These are phyloP conservation scores for Epinotia ramella DNA, from an alignment of 2,888 invertebrate species.

Conservation along the genomic window DNA sequence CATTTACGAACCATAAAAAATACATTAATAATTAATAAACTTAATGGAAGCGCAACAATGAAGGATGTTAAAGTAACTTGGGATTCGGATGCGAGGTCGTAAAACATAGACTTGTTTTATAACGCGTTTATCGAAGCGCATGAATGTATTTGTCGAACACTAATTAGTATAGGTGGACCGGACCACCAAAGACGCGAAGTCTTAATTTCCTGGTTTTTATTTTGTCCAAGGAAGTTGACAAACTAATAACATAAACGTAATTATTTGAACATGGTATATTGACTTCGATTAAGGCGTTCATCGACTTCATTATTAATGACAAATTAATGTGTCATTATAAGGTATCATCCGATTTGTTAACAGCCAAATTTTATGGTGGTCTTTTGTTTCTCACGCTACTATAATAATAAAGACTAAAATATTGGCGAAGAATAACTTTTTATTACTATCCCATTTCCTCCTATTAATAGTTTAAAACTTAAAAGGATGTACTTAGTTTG, in stretches of 20 bases:
- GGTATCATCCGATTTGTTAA: constrained; percentile 11
- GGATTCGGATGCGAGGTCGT: constrained; percentile 63
- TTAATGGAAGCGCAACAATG: constrained; percentile 61
- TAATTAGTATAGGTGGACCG: constrained; percentile 75
- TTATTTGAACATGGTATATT: constrained; percentile 13
- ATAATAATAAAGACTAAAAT: neutral
- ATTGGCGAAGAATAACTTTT: neutral
- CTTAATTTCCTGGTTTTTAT: constrained; percentile 40
- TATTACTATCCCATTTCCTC: neutral
- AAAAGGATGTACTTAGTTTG: neutral
- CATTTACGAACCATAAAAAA: constrained; percentile 61
- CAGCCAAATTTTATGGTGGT: neutral
- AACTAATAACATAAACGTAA: constrained; percentile 27
- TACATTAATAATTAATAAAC: constrained; percentile 63
- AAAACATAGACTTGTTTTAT: constrained; percentile 62
- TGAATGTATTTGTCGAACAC: constrained; percentile 64
- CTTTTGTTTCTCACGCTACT: constrained; percentile 27
- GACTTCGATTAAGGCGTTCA: constrained; percentile 12
- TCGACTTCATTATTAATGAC: neutral
- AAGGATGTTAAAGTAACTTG: constrained; percentile 57
- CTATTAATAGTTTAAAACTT: neutral
- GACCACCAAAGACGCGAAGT: constrained; percentile 74
- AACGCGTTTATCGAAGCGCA: constrained; percentile 57
- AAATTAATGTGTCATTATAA: constrained; percentile 32
- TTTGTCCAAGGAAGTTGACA: constrained; percentile 27